These are phyloP conservation scores for Cuniculus paca DNA, from an alignment of 2,797 vertebrate genomes.

Conservation along the genomic window DNA sequence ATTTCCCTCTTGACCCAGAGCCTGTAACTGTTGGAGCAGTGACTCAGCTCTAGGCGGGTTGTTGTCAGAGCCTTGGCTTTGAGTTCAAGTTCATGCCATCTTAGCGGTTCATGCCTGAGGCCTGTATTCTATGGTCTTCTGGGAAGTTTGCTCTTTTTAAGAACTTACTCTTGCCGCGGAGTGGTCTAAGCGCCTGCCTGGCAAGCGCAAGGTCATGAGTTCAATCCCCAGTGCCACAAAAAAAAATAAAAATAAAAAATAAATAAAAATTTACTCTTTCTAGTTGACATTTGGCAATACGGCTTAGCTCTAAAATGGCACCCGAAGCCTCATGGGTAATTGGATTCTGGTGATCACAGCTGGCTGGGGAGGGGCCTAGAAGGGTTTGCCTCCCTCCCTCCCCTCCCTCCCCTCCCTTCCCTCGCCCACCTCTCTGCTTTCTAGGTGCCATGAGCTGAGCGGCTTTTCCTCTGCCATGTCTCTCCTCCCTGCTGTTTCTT, in stretches of 20 bases:
- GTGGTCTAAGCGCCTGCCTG: too few species aligned
- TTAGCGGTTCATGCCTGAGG: not conserved
- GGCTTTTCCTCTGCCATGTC: not conserved
- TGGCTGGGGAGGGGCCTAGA: not conserved
- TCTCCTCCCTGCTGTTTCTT: not conserved
- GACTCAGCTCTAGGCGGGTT: not conserved
- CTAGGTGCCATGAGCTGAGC: not conserved
- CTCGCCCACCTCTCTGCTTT: not conserved
- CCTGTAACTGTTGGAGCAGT: not conserved
- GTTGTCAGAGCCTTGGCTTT: not conserved
- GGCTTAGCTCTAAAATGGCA: not conserved
- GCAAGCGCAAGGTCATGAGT: too few species aligned
- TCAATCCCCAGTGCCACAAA: too few species aligned
- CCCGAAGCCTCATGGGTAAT: not conserved
- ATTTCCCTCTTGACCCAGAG: not conserved
- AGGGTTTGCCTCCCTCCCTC: not conserved
- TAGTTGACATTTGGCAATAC: not conserved
- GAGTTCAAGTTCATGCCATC: not conserved
- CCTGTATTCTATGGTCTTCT: not conserved
- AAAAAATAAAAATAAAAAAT: too few species aligned
- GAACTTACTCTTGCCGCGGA: constrained; percentile 1
- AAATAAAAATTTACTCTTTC: constrained; percentile 18
- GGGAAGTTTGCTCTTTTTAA: not conserved
- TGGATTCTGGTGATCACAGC: not conserved
- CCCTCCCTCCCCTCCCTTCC: too few species aligned